Percentiles rank a stretch among this genome's conserved stretches.
These are phyloP conservation scores for Pseudocheirus occidentalis DNA, from an alignment of 2,797 vertebrate genomes.

Conservation along the genomic window DNA sequence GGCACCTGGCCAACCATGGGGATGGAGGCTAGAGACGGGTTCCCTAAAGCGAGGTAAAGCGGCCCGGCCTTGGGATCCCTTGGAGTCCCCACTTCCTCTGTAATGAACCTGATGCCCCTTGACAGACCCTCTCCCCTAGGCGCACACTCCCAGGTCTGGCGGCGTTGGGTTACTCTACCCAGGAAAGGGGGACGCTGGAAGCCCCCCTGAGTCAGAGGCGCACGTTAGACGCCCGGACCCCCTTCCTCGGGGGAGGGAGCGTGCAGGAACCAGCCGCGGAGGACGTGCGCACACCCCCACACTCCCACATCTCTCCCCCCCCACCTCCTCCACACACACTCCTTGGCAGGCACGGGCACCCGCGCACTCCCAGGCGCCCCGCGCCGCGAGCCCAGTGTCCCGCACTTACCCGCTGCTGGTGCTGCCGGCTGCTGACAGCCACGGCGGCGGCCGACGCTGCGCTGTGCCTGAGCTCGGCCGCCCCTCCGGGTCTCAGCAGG, in stretches of 20 bases:
- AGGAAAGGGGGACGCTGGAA: neutral
- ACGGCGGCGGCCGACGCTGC: slow-evolving; percentile 86
- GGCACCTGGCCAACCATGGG: neutral
- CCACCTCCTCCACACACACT: fast-evolving
- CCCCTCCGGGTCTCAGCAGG: slow-evolving; percentile 93
- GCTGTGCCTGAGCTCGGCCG: slow-evolving; percentile 92
- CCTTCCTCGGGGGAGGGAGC: neutral
- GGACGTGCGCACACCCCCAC: neutral
- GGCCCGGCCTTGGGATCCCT: neutral
- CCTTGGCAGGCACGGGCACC: neutral
- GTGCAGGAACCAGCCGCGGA: neutral
- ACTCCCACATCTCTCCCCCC: neutral
- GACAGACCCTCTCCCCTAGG: slow-evolving; percentile 8
- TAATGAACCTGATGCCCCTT: neutral
- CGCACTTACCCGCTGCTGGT: slow-evolving; percentile 81
- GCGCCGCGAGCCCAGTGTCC: slow-evolving; percentile 79
- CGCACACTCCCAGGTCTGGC: neutral
- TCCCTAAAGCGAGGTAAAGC: neutral
- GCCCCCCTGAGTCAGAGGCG: neutral
- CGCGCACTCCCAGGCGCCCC: slow-evolving; percentile 12
- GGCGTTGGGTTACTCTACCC: neutral
- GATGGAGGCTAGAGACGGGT: neutral
- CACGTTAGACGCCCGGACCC: neutral
- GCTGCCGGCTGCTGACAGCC: slow-evolving; percentile 74
- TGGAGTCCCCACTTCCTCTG: neutral